These are phyloP conservation scores for Protaetia brevitarsis DNA, from an alignment of 1,140 invertebrate genomes.

Conservation along the genomic window DNA sequence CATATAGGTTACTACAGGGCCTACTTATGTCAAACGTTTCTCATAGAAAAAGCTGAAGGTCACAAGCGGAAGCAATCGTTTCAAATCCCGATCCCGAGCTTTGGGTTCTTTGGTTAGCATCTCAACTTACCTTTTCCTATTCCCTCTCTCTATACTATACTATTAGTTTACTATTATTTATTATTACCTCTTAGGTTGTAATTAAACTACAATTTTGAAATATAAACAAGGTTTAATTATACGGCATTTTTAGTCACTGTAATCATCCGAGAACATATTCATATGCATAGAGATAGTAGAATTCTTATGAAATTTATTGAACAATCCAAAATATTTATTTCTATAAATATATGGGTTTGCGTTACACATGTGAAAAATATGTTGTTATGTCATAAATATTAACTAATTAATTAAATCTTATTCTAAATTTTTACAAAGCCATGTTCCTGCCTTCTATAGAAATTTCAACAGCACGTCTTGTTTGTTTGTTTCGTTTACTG, in stretches of 20 bases:
- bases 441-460: conserved; percentile 96
- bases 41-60: too few relatives aligned
- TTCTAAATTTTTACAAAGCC: conserved; percentile 63
- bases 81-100: too few relatives aligned
- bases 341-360: not conserved
- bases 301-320: not conserved
- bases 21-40: too few relatives aligned
- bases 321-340: not conserved
- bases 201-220: not conserved
- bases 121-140: too few relatives aligned
- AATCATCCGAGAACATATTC: not conserved
- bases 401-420: not conserved
- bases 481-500: conserved; percentile 74
- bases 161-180: too few relatives aligned
- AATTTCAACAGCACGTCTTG: conserved; percentile 82
- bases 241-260: not conserved
- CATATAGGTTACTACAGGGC: too few relatives aligned
- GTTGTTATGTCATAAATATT: not conserved
- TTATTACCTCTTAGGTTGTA: not conserved
- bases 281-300: not conserved
- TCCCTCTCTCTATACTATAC: too few relatives aligned
- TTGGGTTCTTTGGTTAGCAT: too few relatives aligned
- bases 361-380: too few relatives aligned
- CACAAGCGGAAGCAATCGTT: too few relatives aligned
- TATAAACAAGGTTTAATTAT: not conserved